phyloP scores from a whole-genome alignment of 2,888 invertebrate species.

The Pachydiplax longipennis region DNA sequence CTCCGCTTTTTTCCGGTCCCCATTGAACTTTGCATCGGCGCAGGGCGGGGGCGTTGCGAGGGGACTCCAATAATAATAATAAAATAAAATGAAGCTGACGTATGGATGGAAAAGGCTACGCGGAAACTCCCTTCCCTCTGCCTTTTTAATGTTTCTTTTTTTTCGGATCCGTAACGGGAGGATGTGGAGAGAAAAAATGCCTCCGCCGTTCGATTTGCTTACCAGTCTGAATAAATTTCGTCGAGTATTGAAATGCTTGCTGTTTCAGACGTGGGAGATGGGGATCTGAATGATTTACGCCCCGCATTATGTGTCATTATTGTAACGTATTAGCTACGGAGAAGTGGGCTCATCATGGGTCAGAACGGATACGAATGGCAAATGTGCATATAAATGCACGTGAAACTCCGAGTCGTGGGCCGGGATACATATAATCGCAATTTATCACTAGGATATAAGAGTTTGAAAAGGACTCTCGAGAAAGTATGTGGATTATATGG shows the following conservation, averaged over 20 bases:
- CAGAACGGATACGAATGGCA: background rate
- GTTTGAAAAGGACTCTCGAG: no score
- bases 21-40: constrained; percentile 23
- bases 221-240: constrained; percentile 25
- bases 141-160: background rate
- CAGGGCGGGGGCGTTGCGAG: background rate
- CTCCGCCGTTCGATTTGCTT: background rate
- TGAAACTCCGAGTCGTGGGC: background rate
- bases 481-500: no score
- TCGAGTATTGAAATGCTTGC: background rate
- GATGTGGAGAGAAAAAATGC: background rate
- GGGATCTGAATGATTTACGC: background rate
- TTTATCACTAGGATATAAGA: no score
- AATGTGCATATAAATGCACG: background rate
- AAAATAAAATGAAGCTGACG: constrained; percentile 24
- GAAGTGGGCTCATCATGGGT: background rate
- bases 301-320: background rate
- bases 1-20: background rate
- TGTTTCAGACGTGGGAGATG: background rate
- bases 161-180: background rate
- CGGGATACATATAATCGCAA: no score
- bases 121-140: background rate
- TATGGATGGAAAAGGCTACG: constrained; percentile 19
- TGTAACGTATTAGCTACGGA: background rate
- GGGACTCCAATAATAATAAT: background rate